Conservation (phyloP, 1,140 invertebrate species). For the Pseudomyrmex flavicornis region DNA sequence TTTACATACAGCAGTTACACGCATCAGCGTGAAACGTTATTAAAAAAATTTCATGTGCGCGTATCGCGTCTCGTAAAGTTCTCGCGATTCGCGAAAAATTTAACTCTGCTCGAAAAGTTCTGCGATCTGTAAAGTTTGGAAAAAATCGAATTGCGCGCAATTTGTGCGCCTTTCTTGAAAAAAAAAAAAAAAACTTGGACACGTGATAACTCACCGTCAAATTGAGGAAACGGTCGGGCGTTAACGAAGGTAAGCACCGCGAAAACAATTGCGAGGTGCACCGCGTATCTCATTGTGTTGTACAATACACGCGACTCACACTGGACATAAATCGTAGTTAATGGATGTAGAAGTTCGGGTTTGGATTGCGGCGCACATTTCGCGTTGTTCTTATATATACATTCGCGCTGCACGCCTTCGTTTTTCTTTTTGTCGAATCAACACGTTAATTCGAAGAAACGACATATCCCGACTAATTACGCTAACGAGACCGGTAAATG, state of each 20-base stretch:
- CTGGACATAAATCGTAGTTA: slow-evolving; percentile 33
- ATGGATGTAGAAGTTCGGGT: slow-evolving; percentile 33
- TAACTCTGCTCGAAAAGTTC: no score
- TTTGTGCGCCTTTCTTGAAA: no score
- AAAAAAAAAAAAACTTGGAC: background rate
- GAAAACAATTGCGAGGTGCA: slow-evolving; percentile 14
- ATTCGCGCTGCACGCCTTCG: background rate
- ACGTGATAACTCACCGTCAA: slow-evolving; percentile 39
- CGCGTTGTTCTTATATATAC: slow-evolving; percentile 51
- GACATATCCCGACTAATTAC: slow-evolving; percentile 29
- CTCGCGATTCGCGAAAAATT: no score
- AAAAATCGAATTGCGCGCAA: no score
- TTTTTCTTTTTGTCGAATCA: slow-evolving; percentile 15
- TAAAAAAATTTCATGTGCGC: no score
- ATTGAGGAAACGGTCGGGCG: slow-evolving; percentile 33
- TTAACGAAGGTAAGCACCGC: slow-evolving; percentile 5
- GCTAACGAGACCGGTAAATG: slow-evolving; percentile 57
- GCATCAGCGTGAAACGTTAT: no score
- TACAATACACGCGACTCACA: background rate
- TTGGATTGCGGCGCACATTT: slow-evolving; percentile 20
- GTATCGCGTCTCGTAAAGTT: no score
- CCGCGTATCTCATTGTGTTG: slow-evolving; percentile 5
- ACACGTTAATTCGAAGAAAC: slow-evolving; percentile 56
- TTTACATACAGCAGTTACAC: background rate
- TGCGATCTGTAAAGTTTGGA: no score